Percentiles rank a stretch among this genome's conserved stretches.
Conservation (phyloP, 2,888 invertebrate species). For the Thecophora atra region DNA sequence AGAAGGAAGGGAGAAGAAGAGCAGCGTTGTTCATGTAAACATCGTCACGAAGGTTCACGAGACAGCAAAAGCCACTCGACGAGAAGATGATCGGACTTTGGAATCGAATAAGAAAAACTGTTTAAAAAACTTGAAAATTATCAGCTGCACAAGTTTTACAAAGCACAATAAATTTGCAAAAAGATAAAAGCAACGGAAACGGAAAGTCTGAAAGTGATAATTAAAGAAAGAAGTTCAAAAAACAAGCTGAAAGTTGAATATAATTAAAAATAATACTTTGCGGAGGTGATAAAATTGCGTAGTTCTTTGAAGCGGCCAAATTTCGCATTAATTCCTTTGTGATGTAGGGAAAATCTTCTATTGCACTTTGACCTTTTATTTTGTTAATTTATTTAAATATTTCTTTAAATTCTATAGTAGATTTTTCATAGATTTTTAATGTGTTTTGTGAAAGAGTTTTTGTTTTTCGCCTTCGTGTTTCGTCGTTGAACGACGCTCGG, state of each 20-base stretch:
- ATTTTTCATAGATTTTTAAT: too few species aligned
- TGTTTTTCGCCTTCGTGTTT: too few species aligned
- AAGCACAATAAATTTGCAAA: background rate
- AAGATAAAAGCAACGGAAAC: slow-evolving; percentile 20
- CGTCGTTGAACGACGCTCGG: too few species aligned
- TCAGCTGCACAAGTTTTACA: slow-evolving; percentile 4
- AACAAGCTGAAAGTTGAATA: background rate
- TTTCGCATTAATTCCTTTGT: too few species aligned
- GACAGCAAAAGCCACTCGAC: slow-evolving; percentile 9
- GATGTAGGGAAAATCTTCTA: too few species aligned
- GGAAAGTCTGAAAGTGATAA: slow-evolving; percentile 11
- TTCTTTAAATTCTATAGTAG: too few species aligned
- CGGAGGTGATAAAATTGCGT: background rate
- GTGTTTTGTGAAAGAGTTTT: too few species aligned
- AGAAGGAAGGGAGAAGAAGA: background rate
- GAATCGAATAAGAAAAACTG: background rate
- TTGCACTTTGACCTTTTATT: too few species aligned
- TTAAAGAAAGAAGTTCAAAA: background rate
- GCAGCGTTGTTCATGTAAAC: background rate
- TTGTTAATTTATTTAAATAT: too few species aligned
- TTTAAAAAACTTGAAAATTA: slow-evolving; percentile 5
- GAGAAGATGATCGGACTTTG: slow-evolving; percentile 30
- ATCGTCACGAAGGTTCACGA: background rate
- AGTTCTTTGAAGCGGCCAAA: too few species aligned
- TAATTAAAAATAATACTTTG: background rate